Evolutionary conservation across 2,888 invertebrate species (phyloP).

Genomic region (Calameuta idolon): DNA sequence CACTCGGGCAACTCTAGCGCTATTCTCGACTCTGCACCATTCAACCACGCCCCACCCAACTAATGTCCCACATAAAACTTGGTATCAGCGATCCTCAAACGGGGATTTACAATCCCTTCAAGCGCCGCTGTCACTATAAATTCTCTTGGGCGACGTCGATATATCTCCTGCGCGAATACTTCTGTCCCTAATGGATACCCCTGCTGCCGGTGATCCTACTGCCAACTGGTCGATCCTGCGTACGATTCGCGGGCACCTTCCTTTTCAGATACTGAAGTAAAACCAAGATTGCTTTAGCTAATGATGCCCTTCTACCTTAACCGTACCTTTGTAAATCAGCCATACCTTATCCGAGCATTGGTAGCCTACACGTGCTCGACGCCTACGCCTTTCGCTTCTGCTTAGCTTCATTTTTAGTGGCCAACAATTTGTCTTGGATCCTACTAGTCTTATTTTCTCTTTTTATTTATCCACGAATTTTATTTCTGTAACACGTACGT

Average conservation of each 20-base stretch:
- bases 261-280: not conserved
- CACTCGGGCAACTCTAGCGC: conserved; percentile 56
- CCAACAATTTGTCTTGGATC: no score
- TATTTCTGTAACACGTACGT: no score
- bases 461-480: no score
- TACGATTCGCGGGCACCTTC: conserved; percentile 2
- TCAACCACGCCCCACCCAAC: conserved; percentile 66
- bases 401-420: no score
- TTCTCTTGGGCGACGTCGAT: conserved; percentile 64
- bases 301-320: no score
- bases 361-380: no score
- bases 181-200: conserved; percentile 66
- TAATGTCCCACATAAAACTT: conserved; percentile 68
- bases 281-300: no score
- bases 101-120: conserved; percentile 68
- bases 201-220: conserved; percentile 24
- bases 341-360: no score
- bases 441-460: no score
- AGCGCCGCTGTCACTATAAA: conserved; percentile 65
- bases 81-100: conserved; percentile 68
- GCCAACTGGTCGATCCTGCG: conserved; percentile 6
- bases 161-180: conserved; percentile 65
- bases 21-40: conserved; percentile 58
- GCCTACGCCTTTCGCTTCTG: no score
- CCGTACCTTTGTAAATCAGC: no score